Evolutionary conservation across 1,140 invertebrate genomes (phyloP), one percentile per base, ranked within the genome.

Genomic region (Bombus polaris): DNA sequence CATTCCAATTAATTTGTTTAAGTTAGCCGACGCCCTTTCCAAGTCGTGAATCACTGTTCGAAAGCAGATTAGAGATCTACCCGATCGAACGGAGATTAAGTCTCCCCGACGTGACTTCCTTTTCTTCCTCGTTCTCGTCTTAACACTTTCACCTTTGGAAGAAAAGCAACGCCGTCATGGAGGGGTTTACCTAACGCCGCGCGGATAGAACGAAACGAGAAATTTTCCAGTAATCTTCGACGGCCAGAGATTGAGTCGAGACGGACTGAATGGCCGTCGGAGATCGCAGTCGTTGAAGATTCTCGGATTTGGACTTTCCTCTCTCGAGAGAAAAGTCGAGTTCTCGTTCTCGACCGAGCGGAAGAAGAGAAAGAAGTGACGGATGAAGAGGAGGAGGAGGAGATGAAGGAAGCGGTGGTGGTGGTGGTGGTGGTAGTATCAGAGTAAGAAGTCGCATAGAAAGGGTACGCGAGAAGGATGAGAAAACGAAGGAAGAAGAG

Each of bases 221-320:
- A 90, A 88, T 88, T 90, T 88, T 85, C 85, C 88, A 74, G 83
- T 88, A 91, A 92, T 92, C 91, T 89, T 89, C 74, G 78, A 44
- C 77, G 83, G 32, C 44, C 72, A 66, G 83, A 89, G 82, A 92
- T 91, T 81, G 86, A 87, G 82, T 85, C 79, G 75, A 71, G 68
- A 81, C 84, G 70, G 35, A 32, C 37, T 89, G 86, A 91, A 90
- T 90, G 83, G 82, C 73, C 75, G 70, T 81, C 87, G 73, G 70
- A 90, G 87, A 89, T 85, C 87, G 85, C 57, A 81, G 73, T 70
- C 62, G 78, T 79, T 59, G 68, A 82, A 70, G 80, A 88, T 80
- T 85, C 83, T 83, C 70, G 88, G 82, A 87, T 89, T 87, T 78
- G 79, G 53, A 62, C 57, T n/a, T 53, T 65, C 37, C 66, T 73